phyloP scores from a whole-genome alignment of 2,113 vertebrate species.

The Neolamprologus variostigma region DNA sequence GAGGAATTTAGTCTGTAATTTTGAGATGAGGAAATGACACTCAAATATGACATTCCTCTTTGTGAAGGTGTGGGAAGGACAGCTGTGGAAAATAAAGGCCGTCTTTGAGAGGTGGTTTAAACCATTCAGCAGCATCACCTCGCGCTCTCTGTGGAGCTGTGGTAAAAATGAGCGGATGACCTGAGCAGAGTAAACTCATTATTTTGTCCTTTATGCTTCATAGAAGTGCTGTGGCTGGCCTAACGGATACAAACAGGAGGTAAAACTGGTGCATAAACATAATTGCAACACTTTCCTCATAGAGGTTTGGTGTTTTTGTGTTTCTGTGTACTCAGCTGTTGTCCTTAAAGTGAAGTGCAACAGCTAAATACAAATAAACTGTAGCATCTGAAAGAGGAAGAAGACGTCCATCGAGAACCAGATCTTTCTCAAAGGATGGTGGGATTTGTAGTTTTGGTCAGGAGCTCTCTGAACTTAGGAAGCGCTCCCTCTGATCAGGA shows the following conservation, averaged over 20 bases:
- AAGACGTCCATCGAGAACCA: neutral
- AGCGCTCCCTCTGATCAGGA: constrained; percentile 66
- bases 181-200: neutral
- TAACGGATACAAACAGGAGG: neutral
- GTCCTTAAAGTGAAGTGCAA: neutral
- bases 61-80: constrained; percentile 32
- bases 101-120: neutral
- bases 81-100: neutral
- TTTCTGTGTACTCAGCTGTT: neutral
- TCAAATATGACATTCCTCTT: constrained; percentile 53
- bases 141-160: neutral
- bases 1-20: constrained; percentile 44
- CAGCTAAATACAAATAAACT: neutral
- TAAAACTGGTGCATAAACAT: neutral
- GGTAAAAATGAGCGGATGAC: neutral
- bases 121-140: neutral
- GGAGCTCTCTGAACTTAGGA: constrained; percentile 52
- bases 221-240: neutral
- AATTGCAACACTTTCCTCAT: neutral
- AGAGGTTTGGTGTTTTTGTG: constrained; percentile 1
- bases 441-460: constrained; percentile 46
- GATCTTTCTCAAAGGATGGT: constrained; percentile 3
- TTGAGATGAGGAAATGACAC: constrained; percentile 58
- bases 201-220: neutral
- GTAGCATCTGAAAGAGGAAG: neutral